These are phyloP conservation scores for Lindbergichthys nudifrons DNA, from an alignment of 2,797 vertebrate species.

Conservation along the genomic window DNA sequence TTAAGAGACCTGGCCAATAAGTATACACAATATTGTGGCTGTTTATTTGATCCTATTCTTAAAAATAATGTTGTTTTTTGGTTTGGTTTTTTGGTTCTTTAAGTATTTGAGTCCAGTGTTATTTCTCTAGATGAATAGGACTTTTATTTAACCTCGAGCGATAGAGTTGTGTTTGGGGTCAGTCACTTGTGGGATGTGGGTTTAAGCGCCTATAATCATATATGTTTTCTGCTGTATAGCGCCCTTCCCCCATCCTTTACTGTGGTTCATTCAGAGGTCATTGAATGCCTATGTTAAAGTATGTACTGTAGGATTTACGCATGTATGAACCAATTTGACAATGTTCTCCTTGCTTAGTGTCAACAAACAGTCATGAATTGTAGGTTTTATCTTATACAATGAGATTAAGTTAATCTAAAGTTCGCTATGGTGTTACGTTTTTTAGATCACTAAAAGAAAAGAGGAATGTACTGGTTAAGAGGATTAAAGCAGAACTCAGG, in stretches of 20 bases:
- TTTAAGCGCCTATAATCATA: slow-evolving; percentile 77
- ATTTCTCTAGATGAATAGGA: slow-evolving; percentile 1
- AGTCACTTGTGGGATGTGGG: slow-evolving; percentile 65
- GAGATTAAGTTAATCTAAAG: neutral
- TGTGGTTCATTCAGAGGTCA: slow-evolving; percentile 86
- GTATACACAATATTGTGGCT: slow-evolving; percentile 1
- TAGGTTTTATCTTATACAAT: neutral
- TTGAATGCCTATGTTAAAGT: slow-evolving; percentile 28
- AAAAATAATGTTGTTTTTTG: neutral
- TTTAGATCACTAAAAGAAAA: neutral
- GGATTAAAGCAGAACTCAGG: slow-evolving; percentile 1
- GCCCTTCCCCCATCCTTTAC: slow-evolving; percentile 58
- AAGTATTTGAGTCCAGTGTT: slow-evolving; percentile 1
- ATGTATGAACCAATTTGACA: slow-evolving; percentile 71
- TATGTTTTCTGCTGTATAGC: slow-evolving; percentile 69
- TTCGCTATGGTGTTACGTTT: neutral
- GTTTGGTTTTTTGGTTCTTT: neutral
- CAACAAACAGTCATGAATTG: slow-evolving; percentile 67
- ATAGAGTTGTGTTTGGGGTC: slow-evolving; percentile 5
- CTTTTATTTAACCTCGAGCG: slow-evolving; percentile 15
- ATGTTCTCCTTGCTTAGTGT: slow-evolving; percentile 57
- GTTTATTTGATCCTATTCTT: slow-evolving; percentile 12
- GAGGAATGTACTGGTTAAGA: neutral
- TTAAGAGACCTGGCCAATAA: slow-evolving; percentile 11
- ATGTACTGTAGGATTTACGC: slow-evolving; percentile 45